Base-by-base conservation (phyloP, 2,113 vertebrate species). In the Triplophysa dalaica region DNA sequence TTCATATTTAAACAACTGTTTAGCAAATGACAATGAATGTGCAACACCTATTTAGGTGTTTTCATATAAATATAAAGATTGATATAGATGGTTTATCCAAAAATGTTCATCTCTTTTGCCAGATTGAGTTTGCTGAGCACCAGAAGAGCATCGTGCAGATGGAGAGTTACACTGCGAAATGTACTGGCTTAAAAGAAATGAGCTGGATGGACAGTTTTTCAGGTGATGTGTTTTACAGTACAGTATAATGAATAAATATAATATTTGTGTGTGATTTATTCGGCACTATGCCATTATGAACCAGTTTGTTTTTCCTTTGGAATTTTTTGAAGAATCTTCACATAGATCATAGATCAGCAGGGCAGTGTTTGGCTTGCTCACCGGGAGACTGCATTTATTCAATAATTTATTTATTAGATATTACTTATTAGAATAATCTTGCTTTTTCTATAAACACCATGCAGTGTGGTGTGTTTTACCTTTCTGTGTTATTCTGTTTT, bases 81-180 rank as follows among this genome's bases (percentile, higher is more conserved):
- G 6, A 21, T 21, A 58, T 21, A 52, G 14, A 50, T 56, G 5
- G 1, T n/a, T n/a, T 56, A 8, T 19, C 52, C 52, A 48, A 50
- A 54, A 54, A 38, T 38, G 6, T 2, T 52, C 61, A 19, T 84
- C 16, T 50, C 14, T 43, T 43, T 81, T 26, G 14, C 4, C 70
- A 99, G 97, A 76, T 91, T 84, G 94, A 94, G 16, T 98, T 96
- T 52, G 96, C 97, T 0, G 92, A 97, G 50, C 94, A 95, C 78
- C 95, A 98, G 79, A 94, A 92, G 0, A 92, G 94, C 19, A 86
- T 98, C 0, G 91, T 92, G 1, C 95, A 94, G 86, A 89, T 96
- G 93, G 92, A 89, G 21, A n/a, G 38, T 2, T 2, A 86, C 21
- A 83, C 90, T 64, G 86, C 68, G 0, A 91, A 92, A 83, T 94